Evolutionary conservation across 2,113 vertebrate species (phyloP), one percentile per base, ranked within the genome.

Genomic region (Pomatorhinus ruficollis): DNA sequence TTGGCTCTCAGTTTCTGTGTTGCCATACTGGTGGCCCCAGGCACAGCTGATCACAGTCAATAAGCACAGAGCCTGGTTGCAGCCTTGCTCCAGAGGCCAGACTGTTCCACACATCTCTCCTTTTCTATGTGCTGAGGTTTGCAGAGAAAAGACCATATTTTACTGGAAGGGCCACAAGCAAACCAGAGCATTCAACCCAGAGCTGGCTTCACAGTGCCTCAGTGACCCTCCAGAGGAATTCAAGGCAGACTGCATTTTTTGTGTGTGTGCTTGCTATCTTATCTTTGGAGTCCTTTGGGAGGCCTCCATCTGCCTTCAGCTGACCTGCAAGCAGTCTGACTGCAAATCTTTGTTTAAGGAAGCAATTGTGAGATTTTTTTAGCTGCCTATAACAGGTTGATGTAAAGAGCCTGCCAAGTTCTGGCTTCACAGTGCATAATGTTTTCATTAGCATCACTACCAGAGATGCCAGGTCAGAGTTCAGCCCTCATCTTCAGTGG

Each of bases 201-300:
- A 40, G 40, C 76, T 86, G 82, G 76, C 52, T 93, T 68, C 78
- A 44, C 88, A 64, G 83, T 71, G 68, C 92, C 60, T 83, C 37
- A 66, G 76, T 92, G 92, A 91, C 85, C 71, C 84, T 95, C 47
- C 72, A 39, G 74, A 97, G 92, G 81, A 92, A 92, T 92, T 57
- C 59, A 74, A 88, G 83, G 69, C 80, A 93, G 83, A 19, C 65
- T 4, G 25, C 83, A 82, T 87, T 87, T 88, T 76, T 17, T 57
- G 37, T 80, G 57, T 53, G 53, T 57, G 25, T 74, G 64, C 83
- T 89, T 87, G 72, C 93, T 94, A 92, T 94, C 92, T 90, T 95
- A 86, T 80, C 93, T 93, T 88, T 78, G 50, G 88, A 90, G 90
- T 45, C 86, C 85, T 86, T 57, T 4, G 28, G 72, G 86, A 82